Conservation (phyloP, 2,113 vertebrate genomes). For the Octodon degus region DNA sequence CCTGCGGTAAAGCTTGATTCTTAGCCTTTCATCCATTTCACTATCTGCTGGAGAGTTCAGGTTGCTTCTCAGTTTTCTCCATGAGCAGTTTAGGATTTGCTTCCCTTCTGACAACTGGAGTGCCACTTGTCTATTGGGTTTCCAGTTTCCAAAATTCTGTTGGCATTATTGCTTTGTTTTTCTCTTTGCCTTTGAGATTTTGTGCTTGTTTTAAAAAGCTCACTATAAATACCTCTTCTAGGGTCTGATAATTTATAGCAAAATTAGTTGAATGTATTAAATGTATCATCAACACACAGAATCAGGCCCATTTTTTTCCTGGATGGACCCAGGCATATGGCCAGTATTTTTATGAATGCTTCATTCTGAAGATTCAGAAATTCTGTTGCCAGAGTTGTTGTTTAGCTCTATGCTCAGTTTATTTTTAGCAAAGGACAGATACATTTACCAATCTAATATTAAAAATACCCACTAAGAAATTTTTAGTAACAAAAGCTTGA, state of each 20-base stretch:
- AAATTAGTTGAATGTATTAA: slow-evolving; percentile 35
- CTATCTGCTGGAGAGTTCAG: background rate
- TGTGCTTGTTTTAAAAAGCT: background rate
- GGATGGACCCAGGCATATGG: slow-evolving; percentile 37
- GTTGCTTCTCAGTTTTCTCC: background rate
- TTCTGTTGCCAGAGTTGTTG: slow-evolving; percentile 68
- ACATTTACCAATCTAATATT: slow-evolving; percentile 59
- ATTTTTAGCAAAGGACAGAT: slow-evolving; percentile 66
- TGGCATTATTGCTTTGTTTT: slow-evolving; percentile 17
- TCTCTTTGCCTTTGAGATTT: background rate
- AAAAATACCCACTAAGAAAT: slow-evolving; percentile 43
- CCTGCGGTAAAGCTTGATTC: background rate
- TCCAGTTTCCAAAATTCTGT: slow-evolving; percentile 1
- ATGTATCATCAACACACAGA: background rate
- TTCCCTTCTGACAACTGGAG: background rate
- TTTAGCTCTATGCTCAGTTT: slow-evolving; percentile 51
- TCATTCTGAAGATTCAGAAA: slow-evolving; percentile 59
- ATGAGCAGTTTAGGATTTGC: background rate
- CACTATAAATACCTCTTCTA: slow-evolving; percentile 3
- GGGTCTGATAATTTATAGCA: slow-evolving; percentile 26
- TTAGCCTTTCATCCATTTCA: background rate
- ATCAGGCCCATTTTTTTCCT: slow-evolving; percentile 36
- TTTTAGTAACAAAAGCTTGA: slow-evolving; percentile 4
- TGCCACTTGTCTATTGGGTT: background rate
- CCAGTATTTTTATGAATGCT: slow-evolving; percentile 71